Conservation (phyloP, 2,113 vertebrate species). For the Paedocypris sp. region DNA sequence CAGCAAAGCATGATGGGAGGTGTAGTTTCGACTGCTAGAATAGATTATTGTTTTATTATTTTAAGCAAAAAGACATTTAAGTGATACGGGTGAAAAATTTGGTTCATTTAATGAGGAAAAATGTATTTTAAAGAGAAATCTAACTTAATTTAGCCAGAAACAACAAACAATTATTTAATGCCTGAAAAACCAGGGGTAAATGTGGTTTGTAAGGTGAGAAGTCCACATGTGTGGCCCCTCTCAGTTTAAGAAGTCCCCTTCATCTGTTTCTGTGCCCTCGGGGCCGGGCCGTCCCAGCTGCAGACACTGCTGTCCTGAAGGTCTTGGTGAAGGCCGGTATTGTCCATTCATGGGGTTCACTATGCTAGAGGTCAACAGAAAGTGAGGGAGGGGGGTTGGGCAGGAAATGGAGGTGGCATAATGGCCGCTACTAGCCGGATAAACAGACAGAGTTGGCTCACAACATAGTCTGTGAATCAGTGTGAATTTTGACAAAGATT, state of each 20-base stretch:
- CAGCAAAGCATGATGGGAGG: no score
- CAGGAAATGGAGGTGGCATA: constrained; percentile 59
- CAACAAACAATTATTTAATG: no score
- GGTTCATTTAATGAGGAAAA: no score
- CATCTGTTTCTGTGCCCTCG: constrained; percentile 56
- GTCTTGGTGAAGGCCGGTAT: constrained; percentile 56
- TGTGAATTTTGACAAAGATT: not conserved
- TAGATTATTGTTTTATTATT: no score
- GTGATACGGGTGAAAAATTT: no score
- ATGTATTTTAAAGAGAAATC: no score
- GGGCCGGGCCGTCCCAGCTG: constrained; percentile 56
- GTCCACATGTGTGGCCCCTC: constrained; percentile 49
- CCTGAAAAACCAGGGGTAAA: no score
- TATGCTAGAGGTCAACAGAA: constrained; percentile 58
- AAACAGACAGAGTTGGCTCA: constrained; percentile 32
- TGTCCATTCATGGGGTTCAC: constrained; percentile 63
- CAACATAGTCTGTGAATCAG: constrained; percentile 10
- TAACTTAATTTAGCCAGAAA: no score
- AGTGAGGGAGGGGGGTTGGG: not conserved
- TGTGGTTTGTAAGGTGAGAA: no score
- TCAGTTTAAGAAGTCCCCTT: constrained; percentile 49
- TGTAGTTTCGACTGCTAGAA: no score
- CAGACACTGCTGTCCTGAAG: constrained; percentile 51
- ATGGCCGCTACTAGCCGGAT: constrained; percentile 36
- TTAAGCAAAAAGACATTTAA: no score